Conservation (phyloP, 2,888 invertebrate species). For the Poecilus cupreus region DNA sequence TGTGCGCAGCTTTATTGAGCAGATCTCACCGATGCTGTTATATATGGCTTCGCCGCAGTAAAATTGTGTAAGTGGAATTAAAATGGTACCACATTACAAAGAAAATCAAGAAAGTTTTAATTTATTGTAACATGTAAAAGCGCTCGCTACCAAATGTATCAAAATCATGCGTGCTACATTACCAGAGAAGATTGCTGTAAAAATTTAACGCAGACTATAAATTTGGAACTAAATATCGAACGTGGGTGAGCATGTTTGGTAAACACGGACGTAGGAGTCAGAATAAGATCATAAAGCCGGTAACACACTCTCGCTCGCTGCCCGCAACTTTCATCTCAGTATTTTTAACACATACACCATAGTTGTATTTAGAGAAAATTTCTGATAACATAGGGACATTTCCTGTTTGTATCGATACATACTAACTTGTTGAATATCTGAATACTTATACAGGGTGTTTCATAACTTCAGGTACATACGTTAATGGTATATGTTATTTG, state of each 20-base stretch:
- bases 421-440: no score
- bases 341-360: no score
- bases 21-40: not conserved
- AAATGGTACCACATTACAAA: not conserved
- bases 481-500: no score
- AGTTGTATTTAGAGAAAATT: no score
- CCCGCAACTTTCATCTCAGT: no score
- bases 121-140: constrained; percentile 20
- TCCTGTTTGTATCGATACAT: no score
- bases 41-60: not conserved
- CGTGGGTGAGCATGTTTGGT: constrained; percentile 23
- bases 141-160: constrained; percentile 34
- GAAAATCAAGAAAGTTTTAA: not conserved
- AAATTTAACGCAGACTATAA: constrained; percentile 34
- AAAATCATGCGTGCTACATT: constrained; percentile 27
- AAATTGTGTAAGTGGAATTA: constrained; percentile 1
- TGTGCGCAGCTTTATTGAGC: not conserved
- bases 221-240: constrained; percentile 38
- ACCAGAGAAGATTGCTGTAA: constrained; percentile 19
- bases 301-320: not conserved
- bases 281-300: constrained; percentile 5
- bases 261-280: constrained; percentile 13
- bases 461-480: no score
- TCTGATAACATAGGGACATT: no score
- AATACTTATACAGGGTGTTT: no score